Base-by-base conservation (phyloP, 2,113 vertebrate genomes). In the Saguinus imperator region DNA sequence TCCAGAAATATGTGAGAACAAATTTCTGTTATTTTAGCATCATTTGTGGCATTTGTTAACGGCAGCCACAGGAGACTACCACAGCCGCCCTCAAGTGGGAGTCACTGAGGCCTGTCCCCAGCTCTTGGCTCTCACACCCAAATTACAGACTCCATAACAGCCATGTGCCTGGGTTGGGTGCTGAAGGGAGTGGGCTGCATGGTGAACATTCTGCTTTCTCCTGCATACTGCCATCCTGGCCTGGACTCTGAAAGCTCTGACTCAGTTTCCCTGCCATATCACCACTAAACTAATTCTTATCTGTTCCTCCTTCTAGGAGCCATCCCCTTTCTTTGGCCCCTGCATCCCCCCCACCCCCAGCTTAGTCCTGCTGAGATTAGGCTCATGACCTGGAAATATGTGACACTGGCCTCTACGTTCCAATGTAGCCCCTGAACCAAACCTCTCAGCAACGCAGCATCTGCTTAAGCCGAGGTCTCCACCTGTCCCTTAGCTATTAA, bases 111-210 rank as follows among this genome's bases (percentile, higher is more conserved):
- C 14, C 58, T 50, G 48, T 50, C 13, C 9, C n/a, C 21, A 66
- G 27, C n/a, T 75, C 50, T 25, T 3, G 25, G 8, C 32, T 66
- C 70, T 68, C 61, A 73, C 2, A 5, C 45, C 6, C 14, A 6
- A 37, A 43, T 35, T 45, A 80, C 68, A 21, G 16, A 45, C 32
- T 37, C 29, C 0, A 9, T 13, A 27, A 73, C 3, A 9, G 5
- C 61, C 17, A 35, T 0, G 3, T 35, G 17, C 48, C 75, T 20
- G 11, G 29, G 8, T 5, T 13, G 12, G 1, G 2, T 6, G 2
- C 0, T 48, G n/a, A 1, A 3, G 17, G 27, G 43, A 8, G 76
- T 8, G 13, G 18, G 55, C 18, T 9, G 0, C 6, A 48, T 5
- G 8, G 14, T 1, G 21, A 45, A 23, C 10, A 75, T 48, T 8